phyloP scores from a whole-genome alignment of 2,797 vertebrate species.

The Threskiornis aethiopicus region DNA sequence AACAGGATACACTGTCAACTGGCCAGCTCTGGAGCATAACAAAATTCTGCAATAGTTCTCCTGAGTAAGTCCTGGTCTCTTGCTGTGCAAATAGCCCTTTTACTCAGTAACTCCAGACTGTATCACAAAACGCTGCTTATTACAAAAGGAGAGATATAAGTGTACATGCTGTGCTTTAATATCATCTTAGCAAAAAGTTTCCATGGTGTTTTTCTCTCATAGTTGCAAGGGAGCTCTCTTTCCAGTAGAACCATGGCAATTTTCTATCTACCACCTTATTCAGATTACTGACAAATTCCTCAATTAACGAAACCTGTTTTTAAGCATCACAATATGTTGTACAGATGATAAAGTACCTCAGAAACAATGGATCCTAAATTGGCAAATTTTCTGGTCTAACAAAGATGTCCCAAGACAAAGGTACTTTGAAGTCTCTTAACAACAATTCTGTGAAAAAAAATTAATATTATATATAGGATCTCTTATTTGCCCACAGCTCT shows the following conservation, averaged over 20 bases:
- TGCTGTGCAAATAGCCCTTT: background rate
- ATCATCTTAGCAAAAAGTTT: background rate
- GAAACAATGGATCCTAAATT: background rate
- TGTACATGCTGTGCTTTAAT: background rate
- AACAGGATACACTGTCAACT: background rate
- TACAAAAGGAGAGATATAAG: background rate
- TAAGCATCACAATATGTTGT: background rate
- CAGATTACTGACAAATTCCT: background rate
- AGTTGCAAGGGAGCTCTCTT: background rate
- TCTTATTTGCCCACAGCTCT: background rate
- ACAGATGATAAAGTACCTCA: background rate
- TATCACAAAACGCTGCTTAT: background rate
- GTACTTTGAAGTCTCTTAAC: background rate
- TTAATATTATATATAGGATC: background rate
- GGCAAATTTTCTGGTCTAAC: background rate
- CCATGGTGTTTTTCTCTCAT: constrained; percentile 12
- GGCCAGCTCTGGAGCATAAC: background rate
- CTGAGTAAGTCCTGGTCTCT: background rate
- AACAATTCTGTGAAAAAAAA: background rate
- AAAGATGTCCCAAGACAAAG: background rate
- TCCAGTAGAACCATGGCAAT: background rate
- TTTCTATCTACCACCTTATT: background rate
- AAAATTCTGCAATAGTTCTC: background rate
- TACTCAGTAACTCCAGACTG: background rate
- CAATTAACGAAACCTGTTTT: background rate